Conservation (phyloP, 2,888 invertebrate species). For the Eilema griseolum region DNA sequence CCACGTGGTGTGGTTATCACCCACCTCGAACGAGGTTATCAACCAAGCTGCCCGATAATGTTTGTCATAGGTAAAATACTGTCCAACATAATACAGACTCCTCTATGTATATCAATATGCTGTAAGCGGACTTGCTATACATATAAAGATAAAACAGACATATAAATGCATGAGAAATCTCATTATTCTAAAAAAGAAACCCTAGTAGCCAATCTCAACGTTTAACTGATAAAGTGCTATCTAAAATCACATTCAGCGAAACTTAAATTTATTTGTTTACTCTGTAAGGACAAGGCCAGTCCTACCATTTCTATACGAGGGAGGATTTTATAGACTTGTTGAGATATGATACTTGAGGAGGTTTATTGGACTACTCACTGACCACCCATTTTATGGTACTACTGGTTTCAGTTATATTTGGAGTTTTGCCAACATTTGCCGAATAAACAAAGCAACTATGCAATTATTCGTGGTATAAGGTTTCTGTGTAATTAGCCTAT, state of each 20-base stretch:
- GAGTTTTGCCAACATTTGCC: conserved; percentile 40
- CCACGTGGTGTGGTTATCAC: too few relatives aligned
- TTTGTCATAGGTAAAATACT: too few relatives aligned
- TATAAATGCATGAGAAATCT: not conserved
- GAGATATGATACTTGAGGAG: conserved; percentile 35
- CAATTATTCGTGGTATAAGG: conserved; percentile 20
- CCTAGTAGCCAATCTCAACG: not conserved
- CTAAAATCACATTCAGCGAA: conserved; percentile 17
- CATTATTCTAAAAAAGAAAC: not conserved
- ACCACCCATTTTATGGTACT: conserved; percentile 38
- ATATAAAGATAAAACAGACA: not conserved
- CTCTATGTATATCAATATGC: too few relatives aligned
- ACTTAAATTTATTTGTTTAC: conserved; percentile 27
- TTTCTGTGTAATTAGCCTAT: conserved; percentile 19
- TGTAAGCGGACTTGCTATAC: not conserved
- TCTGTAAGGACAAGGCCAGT: conserved; percentile 24
- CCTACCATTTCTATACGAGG: conserved; percentile 30
- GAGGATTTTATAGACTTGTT: conserved; percentile 32
- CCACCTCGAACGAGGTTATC: too few relatives aligned
- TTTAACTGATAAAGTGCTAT: conserved; percentile 9
- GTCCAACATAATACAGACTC: too few relatives aligned
- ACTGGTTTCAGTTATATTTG: conserved; percentile 31
- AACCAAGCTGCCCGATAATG: too few relatives aligned
- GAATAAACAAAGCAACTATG: conserved; percentile 38
- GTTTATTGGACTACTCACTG: conserved; percentile 36